These are phyloP conservation scores for Berghia stephanieae DNA, from an alignment of 1,140 invertebrate genomes.

Conservation along the genomic window DNA sequence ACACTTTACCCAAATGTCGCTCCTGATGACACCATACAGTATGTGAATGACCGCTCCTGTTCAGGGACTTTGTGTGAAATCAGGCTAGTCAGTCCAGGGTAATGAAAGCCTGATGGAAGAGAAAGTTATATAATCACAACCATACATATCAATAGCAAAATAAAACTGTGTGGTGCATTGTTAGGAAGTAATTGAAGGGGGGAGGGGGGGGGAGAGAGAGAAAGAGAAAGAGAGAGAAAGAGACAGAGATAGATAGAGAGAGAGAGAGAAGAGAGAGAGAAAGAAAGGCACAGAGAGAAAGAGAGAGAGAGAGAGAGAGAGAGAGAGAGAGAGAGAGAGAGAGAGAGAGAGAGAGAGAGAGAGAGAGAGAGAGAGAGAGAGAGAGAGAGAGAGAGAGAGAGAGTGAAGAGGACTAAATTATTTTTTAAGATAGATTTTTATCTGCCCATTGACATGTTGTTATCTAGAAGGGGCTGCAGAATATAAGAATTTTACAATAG, in stretches of 20 bases:
- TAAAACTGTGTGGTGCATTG: too few relatives aligned
- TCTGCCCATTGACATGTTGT: too few relatives aligned
- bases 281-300: too few relatives aligned
- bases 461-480: too few relatives aligned
- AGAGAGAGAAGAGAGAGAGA: too few relatives aligned
- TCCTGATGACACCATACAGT: conserved; percentile 76
- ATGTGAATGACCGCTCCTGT: conserved; percentile 77
- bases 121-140: conserved; percentile 24
- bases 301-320: background rate
- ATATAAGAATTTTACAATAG: too few relatives aligned
- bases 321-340: background rate
- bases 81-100: conserved; percentile 78
- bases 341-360: background rate
- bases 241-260: too few relatives aligned
- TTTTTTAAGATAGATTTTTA: background rate
- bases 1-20: conserved; percentile 69
- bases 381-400: background rate
- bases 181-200: too few relatives aligned
- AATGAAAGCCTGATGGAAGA: conserved; percentile 72
- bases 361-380: background rate
- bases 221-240: background rate
- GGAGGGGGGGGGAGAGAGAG: background rate
- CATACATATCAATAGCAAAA: too few relatives aligned
- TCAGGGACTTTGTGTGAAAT: conserved; percentile 75
- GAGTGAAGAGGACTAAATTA: background rate